Evolutionary conservation across 2,113 vertebrate genomes (phyloP), one percentile per base, ranked within the genome.

Genomic region (Acinonyx jubatus): DNA sequence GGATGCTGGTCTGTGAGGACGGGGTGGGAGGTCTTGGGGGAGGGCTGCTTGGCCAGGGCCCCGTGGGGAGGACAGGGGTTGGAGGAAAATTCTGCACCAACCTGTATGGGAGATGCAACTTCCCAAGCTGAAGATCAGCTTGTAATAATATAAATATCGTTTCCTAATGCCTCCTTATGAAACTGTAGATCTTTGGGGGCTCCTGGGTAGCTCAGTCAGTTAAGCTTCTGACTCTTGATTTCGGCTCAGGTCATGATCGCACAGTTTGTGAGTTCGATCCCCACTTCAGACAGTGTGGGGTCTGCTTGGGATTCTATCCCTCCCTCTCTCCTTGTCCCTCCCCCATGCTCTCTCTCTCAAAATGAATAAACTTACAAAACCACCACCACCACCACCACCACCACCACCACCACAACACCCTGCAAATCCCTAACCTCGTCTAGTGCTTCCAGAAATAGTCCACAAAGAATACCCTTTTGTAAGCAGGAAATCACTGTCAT

Each of bases 91-190:
- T 11, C 9, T 16, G 68, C 25, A 29, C 29, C 38, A n/a, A 4
- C 65, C 23, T 4, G 21, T 13, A 31, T 0, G 14, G 38, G 63
- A 45, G 57, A 36, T 13, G 5, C 1, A 57, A 38, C 11, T 1
- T 0, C 0, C 13, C n/a, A 2, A 3, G 7, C 23, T 55, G 38
- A 76, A n/a, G 66, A 15, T 36, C 23, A 4, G 16, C 45, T 27
- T 68, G 41, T 36, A 19, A 78, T 33, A 50, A 38, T 3, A 45
- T 21, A 41, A 38, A 69, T 57, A 68, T 11, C 5, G 33, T 63
- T 78, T 82, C n/a, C 31, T 4, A 45, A 38, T 10, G 11, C 0
- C 31, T 41, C 25, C 50, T 33, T 82, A 4, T 23, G 27, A 84
- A 88, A 52, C 33, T 31, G 25, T 19, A 66, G 19, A 23, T 94